Evolutionary conservation across 2,888 invertebrate species (phyloP).

Genomic region (Tetheella fluctuosa): DNA sequence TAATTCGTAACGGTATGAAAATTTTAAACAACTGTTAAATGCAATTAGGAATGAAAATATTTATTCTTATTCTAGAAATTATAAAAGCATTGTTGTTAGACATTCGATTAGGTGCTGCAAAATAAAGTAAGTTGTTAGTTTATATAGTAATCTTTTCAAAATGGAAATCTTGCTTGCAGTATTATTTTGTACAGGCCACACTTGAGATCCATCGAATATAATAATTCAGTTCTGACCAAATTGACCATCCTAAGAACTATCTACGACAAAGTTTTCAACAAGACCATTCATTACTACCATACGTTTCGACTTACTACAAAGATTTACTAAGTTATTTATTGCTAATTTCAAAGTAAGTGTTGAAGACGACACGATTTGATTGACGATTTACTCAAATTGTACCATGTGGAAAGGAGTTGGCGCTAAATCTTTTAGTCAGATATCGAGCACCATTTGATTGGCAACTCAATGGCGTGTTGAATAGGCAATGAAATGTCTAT

Average conservation of each 20-base stretch:
- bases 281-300: not conserved
- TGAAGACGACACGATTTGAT: too few species aligned
- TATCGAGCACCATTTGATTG: too few species aligned
- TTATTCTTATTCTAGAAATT: conserved; percentile 34
- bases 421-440: too few species aligned
- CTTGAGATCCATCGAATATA: conserved; percentile 43
- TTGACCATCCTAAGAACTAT: not conserved
- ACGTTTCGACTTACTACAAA: conserved; percentile 25
- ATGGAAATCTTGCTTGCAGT: conserved; percentile 8
- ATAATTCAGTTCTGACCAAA: conserved; percentile 14
- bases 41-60: conserved; percentile 62
- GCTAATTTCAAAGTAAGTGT: not conserved
- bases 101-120: conserved; percentile 7
- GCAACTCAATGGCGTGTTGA: too few species aligned
- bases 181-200: conserved; percentile 25
- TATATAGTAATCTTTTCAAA: not conserved
- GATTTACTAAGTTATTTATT: conserved; percentile 2
- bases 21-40: conserved; percentile 49
- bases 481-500: not conserved
- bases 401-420: too few species aligned
- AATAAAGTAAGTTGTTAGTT: conserved; percentile 3
- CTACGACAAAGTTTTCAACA: not conserved
- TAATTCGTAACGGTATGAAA: conserved; percentile 21
- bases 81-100: conserved; percentile 27
- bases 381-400: too few species aligned